Evolutionary conservation across 37 sponge, comb jelly and placozoan genomes (phyloP), one percentile per base, ranked within the genome.

Genomic region (Oscarella lobularis): DNA sequence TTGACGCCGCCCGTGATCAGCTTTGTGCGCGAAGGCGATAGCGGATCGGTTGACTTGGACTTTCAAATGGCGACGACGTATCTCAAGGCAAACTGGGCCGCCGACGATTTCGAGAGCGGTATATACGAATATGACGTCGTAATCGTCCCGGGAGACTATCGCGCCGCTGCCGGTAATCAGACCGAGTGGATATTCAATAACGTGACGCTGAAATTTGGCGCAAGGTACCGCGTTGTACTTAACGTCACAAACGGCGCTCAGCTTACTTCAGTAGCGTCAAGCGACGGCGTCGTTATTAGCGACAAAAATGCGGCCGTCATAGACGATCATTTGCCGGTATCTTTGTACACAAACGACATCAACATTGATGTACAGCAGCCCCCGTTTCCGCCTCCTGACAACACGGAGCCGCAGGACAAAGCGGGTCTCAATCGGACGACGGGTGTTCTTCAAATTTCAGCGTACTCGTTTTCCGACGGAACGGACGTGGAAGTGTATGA

Each of bases 41-140:
- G 33, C 31, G 6, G 6, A 29, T 35, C 31, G 31, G 1, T 31
- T 36, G 20, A 67, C 76, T 0, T 74, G 79, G 60, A 2, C 9
- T 85, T 76, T 76, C 88, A 87, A 71, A 83, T 82, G 2, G 6
- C 31, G 35, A 68, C 71, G 31, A 5, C 29, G 29, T 4, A 5
- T 14, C 29, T 68, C 6, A 5, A 29, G 31, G 31, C 31, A 68
- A 68, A 68, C 31, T 68, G 71, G 71, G 33, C 33, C 30, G 87
- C 84, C 36, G 71, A 20, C 6, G 71, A 68, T 35, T 5, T 4
- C 6, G 71, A 68, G 71, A 68, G 71, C 33, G 6, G 31, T 5
- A 68, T 68, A 32, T 32, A 68, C 31, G 6, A 68, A 4, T 68
- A 68, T 68, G 5, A 5, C 31, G 71, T 68, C 29, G 41, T 87